phyloP scores from a whole-genome alignment of 1,140 invertebrate species.

The Globodera rostochiensis region DNA sequence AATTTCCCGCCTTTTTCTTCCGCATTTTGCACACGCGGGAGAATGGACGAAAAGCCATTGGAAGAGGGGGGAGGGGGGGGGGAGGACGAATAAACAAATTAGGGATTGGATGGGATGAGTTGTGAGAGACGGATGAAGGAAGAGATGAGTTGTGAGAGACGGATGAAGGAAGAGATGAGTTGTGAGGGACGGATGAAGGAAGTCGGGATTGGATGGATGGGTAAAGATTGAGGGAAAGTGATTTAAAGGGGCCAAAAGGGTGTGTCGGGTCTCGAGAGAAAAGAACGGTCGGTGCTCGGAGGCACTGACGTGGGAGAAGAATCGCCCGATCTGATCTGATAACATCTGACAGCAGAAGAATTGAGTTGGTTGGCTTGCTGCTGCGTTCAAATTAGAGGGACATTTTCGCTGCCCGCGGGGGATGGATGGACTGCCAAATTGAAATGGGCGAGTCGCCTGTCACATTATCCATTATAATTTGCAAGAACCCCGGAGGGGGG shows the following conservation, averaged over 20 bases:
- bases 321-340: neutral
- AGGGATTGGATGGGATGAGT: neutral
- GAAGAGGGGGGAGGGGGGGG: neutral
- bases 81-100: conserved; percentile 13
- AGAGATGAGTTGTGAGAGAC: neutral
- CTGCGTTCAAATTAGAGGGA: neutral
- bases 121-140: neutral
- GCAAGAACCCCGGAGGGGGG: too few relatives aligned
- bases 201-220: neutral
- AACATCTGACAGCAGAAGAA: neutral
- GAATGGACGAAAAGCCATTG: neutral
- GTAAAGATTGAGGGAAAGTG: neutral
- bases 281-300: neutral
- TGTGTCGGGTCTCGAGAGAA: neutral
- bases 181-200: neutral
- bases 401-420: neutral
- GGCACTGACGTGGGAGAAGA: neutral
- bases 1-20: neutral
- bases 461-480: conserved; percentile 1
- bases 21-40: neutral
- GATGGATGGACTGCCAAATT: neutral
- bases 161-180: neutral
- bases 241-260: neutral
- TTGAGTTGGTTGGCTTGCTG: neutral
- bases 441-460: neutral